Percentiles rank a stretch among this genome's conserved stretches.
These are phyloP conservation scores for Scaptomyza tumidula DNA, from an alignment of 2,888 invertebrate species.

Conservation along the genomic window DNA sequence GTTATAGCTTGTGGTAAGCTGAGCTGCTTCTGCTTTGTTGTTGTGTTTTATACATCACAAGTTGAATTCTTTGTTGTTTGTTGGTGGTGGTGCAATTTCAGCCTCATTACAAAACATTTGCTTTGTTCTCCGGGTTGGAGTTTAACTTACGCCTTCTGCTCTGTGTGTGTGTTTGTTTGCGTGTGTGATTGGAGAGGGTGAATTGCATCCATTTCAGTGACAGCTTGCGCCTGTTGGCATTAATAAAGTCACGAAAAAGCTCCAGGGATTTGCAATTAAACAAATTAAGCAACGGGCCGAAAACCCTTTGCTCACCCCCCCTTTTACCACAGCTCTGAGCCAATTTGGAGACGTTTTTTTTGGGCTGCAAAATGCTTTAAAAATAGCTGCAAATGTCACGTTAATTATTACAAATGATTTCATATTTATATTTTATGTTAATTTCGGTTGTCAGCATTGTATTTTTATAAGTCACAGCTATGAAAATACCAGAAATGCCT, in stretches of 20 bases:
- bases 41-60: constrained; percentile 10
- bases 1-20: constrained; percentile 48
- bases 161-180: background rate
- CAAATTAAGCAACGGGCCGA: constrained; percentile 56
- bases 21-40: constrained; percentile 38
- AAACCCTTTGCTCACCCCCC: constrained; percentile 4
- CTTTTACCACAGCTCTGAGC: background rate
- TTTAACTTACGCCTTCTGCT: constrained; percentile 41
- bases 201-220: constrained; percentile 60
- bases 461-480: constrained; percentile 45
- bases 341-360: constrained; percentile 17
- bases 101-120: constrained; percentile 70
- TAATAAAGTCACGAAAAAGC: constrained; percentile 54
- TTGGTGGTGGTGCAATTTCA: constrained; percentile 62
- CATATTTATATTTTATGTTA: constrained; percentile 64
- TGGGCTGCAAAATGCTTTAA: constrained; percentile 40
- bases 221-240: constrained; percentile 69
- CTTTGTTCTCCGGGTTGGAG: constrained; percentile 35
- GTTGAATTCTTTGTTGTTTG: background rate
- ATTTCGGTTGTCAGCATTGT: constrained; percentile 58
- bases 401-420: constrained; percentile 78
- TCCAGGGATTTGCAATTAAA: constrained; percentile 73
- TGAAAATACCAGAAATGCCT: constrained; percentile 62
- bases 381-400: constrained; percentile 66
- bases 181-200: constrained; percentile 15